Evolutionary conservation across 2,113 vertebrate genomes (phyloP), one percentile per base, ranked within the genome.

Genomic region (Tilapia sparmanii): DNA sequence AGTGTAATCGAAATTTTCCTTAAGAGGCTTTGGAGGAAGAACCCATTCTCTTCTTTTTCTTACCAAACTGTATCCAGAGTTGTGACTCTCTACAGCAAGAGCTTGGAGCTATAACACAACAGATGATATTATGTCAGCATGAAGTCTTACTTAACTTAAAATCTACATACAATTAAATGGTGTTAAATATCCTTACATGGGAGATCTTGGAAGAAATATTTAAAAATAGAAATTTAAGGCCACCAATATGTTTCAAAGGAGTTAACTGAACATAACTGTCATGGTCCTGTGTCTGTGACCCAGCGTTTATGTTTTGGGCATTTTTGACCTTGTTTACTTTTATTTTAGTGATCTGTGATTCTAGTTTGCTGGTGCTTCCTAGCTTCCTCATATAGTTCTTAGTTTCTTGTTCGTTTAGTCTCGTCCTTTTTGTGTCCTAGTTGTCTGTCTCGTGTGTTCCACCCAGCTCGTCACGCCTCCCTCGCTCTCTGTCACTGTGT

Each of bases 31-130:
- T 0, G 98, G 96, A 40, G 97, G 97, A 0, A 97, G 94, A 55
- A 97, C 94, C 98, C 98, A 99, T 55, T 97, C 95, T 42, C 97
- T 91, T 87, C 94, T 98, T 29, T 96, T 96, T 73, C 98, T 96
- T 2, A 87, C 55, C 11, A 91, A 85, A 19, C 6, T 22, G 5
- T 24, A 16, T 35, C 12, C 47, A 26, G 86, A 73, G 29, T 45
- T 13, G 42, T 63, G 31, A 7, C 55, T 61, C 38, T 85, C 19
- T 12, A 61, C 81, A 76, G 80, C 9, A 29, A 84, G 82, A 61
- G 68, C 82, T 61, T 88, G 90, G 19, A 90, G 15, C 63, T 80
- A 83, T 2, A 89, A 90, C 2, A 82, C 73, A 92, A 38, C 11
- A 54, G 3, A 55, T 10, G 22, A 33, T 7, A 45, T 42, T 45